Evolutionary conservation across 2,113 vertebrate genomes (phyloP), one percentile per base, ranked within the genome.

Genomic region (Oryzias melastigma): DNA sequence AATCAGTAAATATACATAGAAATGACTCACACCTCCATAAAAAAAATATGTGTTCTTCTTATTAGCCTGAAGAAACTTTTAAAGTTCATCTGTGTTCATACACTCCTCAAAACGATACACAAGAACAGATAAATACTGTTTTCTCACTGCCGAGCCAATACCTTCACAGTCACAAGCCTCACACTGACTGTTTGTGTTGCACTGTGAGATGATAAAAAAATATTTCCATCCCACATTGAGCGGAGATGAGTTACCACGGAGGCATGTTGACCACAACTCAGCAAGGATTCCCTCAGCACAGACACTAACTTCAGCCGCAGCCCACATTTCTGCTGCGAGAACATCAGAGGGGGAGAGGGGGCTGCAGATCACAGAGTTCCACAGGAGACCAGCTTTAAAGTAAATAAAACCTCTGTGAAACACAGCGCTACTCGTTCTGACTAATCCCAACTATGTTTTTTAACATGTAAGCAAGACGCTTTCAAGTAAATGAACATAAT

Each of bases 171-270:
- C 80, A 84, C 74, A 87, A 79, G 86, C 85, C 88, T 93, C 89
- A 86, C 89, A 85, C 88, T 80, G 89, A 88, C 91, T 85, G 92
- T 94, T 93, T 95, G 93, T 94, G 90, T 88, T 84, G 91, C 81
- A 90, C 91, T 74, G 92, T 84, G 91, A 91, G 93, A 93, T 93
- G 92, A 93, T 92, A 94, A 93, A 90, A 92, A 93, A 93, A 94
- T 93, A 90, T 90, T 92, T 91, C 92, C 86, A 93, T 92, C 93
- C 91, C 91, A 35, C 22, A 82, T 83, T 91, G 89, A 78, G 89
- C 46, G 77, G 94, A 93, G 88, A 92, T 89, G 85, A 69, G 93
- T 95, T 94, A 80, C 93, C 91, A 95, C 94, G 91, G 92, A 88
- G 93, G 86, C 92, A 78, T 75, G 90, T 93, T 94, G 92, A 92